phyloP scores from a whole-genome alignment of 1,140 invertebrate genomes.

The Heliothis virescens region DNA sequence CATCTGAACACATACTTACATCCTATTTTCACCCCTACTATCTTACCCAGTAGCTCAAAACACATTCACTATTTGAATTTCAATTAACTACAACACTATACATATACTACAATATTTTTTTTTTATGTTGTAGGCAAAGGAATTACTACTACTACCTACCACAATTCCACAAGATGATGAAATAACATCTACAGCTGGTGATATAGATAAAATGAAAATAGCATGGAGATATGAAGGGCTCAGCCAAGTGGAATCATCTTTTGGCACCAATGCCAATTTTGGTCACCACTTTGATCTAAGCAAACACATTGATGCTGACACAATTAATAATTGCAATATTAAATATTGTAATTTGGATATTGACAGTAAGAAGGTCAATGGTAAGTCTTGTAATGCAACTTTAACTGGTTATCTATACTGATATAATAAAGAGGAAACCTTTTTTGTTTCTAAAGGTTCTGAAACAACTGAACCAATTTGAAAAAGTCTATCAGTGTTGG shows the following conservation, averaged over 20 bases:
- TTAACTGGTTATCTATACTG: neutral
- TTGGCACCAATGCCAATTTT: conserved; percentile 85
- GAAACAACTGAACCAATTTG: no score
- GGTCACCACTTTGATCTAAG: conserved; percentile 94
- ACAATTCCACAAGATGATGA: conserved; percentile 63
- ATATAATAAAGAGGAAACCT: neutral
- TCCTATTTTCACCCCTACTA: no score
- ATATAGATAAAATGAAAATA: conserved; percentile 90
- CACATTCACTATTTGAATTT: no score
- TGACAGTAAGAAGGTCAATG: conserved; percentile 55
- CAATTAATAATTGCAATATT: conserved; percentile 86
- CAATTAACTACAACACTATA: no score
- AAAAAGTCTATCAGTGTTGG: no score
- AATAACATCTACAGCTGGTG: conserved; percentile 34
- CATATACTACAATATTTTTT: no score
- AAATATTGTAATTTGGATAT: conserved; percentile 70
- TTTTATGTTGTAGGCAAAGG: neutral
- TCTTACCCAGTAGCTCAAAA: neutral
- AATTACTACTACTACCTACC: conserved; percentile 29
- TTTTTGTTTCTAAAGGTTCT: neutral
- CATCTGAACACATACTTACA: no score
- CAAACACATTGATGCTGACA: conserved; percentile 88
- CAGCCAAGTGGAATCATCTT: conserved; percentile 88
- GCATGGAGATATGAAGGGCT: conserved; percentile 95
- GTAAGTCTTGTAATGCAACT: conserved; percentile 49